Conservation (phyloP, 2,797 vertebrate species). For the Anomalospiza imberbis region DNA sequence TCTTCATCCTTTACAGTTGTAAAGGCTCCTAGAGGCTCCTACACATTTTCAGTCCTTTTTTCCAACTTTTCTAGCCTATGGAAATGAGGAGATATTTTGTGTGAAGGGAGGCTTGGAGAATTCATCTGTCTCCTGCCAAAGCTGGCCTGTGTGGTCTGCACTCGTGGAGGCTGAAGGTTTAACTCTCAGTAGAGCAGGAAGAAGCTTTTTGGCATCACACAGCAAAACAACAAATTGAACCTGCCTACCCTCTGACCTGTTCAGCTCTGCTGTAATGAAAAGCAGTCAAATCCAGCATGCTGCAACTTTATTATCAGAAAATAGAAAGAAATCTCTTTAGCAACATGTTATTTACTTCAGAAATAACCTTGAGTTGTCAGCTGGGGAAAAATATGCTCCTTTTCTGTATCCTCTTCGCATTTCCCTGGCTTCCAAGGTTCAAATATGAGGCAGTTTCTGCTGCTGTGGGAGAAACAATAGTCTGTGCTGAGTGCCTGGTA, state of each 20-base stretch:
- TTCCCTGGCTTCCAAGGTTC: constrained; percentile 23
- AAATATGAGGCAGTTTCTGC: neutral
- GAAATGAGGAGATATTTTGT: neutral
- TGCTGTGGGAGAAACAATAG: neutral
- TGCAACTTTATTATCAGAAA: constrained; percentile 23
- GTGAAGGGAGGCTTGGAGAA: neutral
- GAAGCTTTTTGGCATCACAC: neutral
- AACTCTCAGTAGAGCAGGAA: neutral
- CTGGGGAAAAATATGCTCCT: neutral
- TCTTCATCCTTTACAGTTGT: neutral
- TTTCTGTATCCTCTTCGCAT: neutral
- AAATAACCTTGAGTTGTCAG: constrained; percentile 52
- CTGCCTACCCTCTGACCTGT: constrained; percentile 23
- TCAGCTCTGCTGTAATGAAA: constrained; percentile 14
- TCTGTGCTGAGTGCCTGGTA: neutral
- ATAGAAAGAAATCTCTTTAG: constrained; percentile 34
- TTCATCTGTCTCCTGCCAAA: neutral
- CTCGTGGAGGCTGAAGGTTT: neutral
- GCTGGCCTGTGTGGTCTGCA: neutral
- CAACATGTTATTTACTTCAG: constrained; percentile 31
- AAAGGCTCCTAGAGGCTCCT: neutral
- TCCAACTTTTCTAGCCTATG: neutral
- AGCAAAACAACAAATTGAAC: neutral
- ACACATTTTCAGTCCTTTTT: neutral
- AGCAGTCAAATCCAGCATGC: constrained; percentile 20